Percentiles rank a stretch among this genome's conserved stretches.
These are phyloP conservation scores for Nycticryphes semicollaris DNA, from an alignment of 2,113 vertebrate species.

Conservation along the genomic window DNA sequence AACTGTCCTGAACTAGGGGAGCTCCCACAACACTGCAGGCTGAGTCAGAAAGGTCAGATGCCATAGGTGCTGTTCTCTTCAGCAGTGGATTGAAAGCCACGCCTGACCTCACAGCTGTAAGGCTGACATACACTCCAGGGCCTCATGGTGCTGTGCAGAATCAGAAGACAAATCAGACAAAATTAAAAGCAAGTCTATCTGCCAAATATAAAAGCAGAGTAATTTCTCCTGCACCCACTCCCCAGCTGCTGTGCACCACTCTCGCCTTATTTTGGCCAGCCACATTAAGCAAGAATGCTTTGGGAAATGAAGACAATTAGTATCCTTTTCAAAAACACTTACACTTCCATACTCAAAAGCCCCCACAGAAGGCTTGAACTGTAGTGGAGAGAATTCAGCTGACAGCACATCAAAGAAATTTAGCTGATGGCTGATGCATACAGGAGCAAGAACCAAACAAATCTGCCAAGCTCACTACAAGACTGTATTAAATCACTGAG, in stretches of 20 bases:
- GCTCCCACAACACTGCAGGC: not conserved
- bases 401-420: not conserved
- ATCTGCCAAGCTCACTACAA: not conserved
- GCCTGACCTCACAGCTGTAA: not conserved
- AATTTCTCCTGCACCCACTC: not conserved
- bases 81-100: not conserved
- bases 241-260: not conserved
- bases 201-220: not conserved
- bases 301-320: not conserved
- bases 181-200: not conserved
- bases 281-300: not conserved
- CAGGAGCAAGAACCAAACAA: not conserved
- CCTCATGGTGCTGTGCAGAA: not conserved
- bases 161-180: not conserved
- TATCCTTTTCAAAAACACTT: not conserved
- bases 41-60: not conserved
- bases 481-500: not conserved
- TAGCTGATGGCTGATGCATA: not conserved
- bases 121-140: too few relatives aligned
- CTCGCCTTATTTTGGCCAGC: not conserved
- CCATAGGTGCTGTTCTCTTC: not conserved
- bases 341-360: not conserved
- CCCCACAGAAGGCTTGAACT: not conserved
- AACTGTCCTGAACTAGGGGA: not conserved
- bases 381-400: not conserved